Evolutionary conservation across 2,888 invertebrate genomes (phyloP).

Genomic region (Cephus pulcher): DNA sequence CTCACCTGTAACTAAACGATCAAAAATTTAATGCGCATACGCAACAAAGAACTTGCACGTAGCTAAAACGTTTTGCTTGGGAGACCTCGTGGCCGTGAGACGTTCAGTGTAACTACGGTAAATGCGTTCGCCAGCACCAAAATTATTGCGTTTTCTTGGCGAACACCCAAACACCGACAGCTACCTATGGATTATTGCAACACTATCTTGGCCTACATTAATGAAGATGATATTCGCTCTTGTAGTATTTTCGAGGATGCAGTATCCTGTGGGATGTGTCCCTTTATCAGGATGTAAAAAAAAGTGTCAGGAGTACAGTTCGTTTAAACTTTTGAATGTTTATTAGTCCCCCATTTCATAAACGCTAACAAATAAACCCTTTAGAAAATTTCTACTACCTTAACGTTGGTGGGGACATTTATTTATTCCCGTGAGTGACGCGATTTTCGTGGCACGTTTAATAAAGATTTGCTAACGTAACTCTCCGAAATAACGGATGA

Average conservation of each 20-base stretch:
- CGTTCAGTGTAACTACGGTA: slow-evolving; percentile 35
- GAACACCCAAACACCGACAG: slow-evolving; percentile 37
- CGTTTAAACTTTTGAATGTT: not conserved
- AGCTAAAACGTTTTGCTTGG: not conserved
- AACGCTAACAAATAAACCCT: not conserved
- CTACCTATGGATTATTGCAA: slow-evolving; percentile 45
- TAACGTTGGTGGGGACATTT: not conserved
- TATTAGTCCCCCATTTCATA: not conserved
- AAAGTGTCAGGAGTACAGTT: not conserved
- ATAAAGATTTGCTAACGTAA: not conserved
- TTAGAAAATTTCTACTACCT: not conserved
- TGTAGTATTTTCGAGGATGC: not conserved
- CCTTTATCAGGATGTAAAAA: not conserved
- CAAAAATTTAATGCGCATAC: not conserved
- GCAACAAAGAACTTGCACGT: not conserved
- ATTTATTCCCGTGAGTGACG: not conserved
- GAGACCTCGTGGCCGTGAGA: slow-evolving; percentile 44
- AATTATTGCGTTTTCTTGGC: slow-evolving; percentile 56
- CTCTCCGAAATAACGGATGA: not conserved
- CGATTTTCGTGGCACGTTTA: not conserved
- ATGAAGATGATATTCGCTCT: not conserved
- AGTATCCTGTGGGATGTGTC: not conserved
- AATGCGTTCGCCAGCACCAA: slow-evolving; percentile 42
- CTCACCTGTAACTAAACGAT: not conserved
- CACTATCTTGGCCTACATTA: slow-evolving; percentile 41